Percentiles rank a stretch among this genome's conserved stretches.
phyloP scores from a whole-genome alignment of 2,113 vertebrate genomes.

The Herpetotheres cachinnans region DNA sequence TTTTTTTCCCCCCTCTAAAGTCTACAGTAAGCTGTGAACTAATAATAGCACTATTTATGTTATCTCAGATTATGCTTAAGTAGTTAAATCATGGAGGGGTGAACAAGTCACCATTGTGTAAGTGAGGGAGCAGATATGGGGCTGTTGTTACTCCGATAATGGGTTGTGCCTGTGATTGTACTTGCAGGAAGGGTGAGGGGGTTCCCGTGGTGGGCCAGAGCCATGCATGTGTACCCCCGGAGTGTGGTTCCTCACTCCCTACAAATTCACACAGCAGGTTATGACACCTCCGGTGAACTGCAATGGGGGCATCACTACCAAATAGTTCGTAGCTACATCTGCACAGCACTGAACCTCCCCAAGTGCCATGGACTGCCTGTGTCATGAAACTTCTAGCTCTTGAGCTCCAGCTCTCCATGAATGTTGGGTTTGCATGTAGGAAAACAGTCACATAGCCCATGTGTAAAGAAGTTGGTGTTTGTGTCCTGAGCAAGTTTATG shows the following conservation, averaged over 20 bases:
- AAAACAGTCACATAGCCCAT: background rate
- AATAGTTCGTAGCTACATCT: accelerated
- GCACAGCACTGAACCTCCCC: accelerated
- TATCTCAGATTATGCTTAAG: background rate
- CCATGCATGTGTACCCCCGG: accelerated
- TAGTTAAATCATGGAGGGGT: background rate
- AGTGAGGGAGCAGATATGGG: background rate
- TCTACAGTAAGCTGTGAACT: background rate
- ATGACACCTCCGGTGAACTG: background rate
- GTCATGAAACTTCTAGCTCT: background rate
- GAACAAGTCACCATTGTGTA: accelerated
- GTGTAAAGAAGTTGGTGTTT: background rate
- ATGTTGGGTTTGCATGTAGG: background rate
- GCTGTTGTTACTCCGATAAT: background rate
- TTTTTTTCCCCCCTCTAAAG: background rate
- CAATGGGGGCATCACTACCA: background rate
- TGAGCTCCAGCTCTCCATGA: background rate
- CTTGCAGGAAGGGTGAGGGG: accelerated
- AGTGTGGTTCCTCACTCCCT: background rate
- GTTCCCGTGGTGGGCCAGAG: background rate
- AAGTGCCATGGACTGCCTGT: background rate
- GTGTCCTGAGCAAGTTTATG: background rate
- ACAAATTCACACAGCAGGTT: background rate
- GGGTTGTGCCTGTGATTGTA: accelerated
- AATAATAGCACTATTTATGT: background rate